phyloP scores from a whole-genome alignment of 2,797 vertebrate genomes.

The Pseudochirops cupreus region DNA sequence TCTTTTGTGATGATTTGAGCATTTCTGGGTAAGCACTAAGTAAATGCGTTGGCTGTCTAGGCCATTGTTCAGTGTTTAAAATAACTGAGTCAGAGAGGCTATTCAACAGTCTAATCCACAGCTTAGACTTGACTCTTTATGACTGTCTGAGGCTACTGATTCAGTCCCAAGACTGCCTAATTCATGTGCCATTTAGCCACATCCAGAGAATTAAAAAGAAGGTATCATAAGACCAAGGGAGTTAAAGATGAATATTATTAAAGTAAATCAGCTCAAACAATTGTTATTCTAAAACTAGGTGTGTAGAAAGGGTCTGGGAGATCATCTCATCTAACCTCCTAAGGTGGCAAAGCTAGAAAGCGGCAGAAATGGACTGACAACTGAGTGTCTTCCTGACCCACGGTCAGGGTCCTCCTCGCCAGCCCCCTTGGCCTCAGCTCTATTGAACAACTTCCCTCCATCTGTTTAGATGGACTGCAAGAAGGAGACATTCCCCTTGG shows the following conservation, averaged over 20 bases:
- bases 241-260: not conserved
- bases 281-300: constrained; percentile 1
- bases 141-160: not conserved
- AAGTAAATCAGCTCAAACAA: not conserved
- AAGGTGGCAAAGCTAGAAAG: not conserved
- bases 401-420: not conserved
- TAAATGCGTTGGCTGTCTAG: not conserved
- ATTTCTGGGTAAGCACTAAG: not conserved
- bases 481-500: not conserved
- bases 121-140: not conserved
- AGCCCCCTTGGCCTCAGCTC: not conserved
- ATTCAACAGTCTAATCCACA: not conserved
- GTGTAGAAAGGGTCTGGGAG: not conserved
- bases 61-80: not conserved
- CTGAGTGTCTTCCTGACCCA: not conserved
- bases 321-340: not conserved
- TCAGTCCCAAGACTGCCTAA: not conserved
- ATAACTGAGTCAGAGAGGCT: not conserved
- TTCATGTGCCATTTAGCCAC: not conserved
- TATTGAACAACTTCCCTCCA: not conserved
- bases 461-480: not conserved
- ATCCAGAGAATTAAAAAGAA: not conserved
- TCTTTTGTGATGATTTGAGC: not conserved
- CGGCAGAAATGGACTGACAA: not conserved
- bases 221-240: not conserved